These are phyloP conservation scores for Ictalurus furcatus DNA, from an alignment of 2,113 vertebrate genomes.

Conservation along the genomic window DNA sequence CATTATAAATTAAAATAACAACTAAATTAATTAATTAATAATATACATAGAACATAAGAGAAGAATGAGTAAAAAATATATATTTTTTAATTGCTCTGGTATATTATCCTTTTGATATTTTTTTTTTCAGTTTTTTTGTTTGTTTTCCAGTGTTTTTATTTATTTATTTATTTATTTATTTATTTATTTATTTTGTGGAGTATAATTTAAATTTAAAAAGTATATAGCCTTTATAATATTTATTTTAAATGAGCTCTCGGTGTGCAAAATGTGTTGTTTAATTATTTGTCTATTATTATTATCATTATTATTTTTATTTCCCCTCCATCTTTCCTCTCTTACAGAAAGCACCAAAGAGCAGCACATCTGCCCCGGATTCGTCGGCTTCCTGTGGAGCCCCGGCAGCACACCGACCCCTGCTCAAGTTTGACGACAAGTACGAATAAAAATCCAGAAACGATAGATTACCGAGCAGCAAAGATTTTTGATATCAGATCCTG, in stretches of 20 bases:
- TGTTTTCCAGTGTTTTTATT: not conserved
- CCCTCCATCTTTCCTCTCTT: not conserved
- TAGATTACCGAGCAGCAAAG: too few relatives aligned
- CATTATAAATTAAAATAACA: not conserved
- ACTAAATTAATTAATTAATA: not conserved
- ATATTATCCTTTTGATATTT: too few relatives aligned
- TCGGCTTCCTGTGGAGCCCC: slow-evolving; percentile 67
- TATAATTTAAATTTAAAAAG: not conserved
- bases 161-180: not conserved
- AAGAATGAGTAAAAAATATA: not conserved
- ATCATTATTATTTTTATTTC: not conserved
- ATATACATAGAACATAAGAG: not conserved
- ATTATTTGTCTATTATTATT: not conserved
- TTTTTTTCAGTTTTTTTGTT: not conserved
- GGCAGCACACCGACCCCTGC: slow-evolving; percentile 72
- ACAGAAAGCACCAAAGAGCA: slow-evolving; percentile 73
- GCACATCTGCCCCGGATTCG: slow-evolving; percentile 67
- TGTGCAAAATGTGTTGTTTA: not conserved
- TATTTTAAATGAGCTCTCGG: not conserved
- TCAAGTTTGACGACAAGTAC: slow-evolving; percentile 79
- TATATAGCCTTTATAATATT: not conserved
- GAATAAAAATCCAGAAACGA: slow-evolving; percentile 7
- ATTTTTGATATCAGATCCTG: not conserved
- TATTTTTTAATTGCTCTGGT: too few relatives aligned
- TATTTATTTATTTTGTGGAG: not conserved